Base-by-base conservation (phyloP, 2,113 vertebrate genomes). In the Condylura cristata region DNA sequence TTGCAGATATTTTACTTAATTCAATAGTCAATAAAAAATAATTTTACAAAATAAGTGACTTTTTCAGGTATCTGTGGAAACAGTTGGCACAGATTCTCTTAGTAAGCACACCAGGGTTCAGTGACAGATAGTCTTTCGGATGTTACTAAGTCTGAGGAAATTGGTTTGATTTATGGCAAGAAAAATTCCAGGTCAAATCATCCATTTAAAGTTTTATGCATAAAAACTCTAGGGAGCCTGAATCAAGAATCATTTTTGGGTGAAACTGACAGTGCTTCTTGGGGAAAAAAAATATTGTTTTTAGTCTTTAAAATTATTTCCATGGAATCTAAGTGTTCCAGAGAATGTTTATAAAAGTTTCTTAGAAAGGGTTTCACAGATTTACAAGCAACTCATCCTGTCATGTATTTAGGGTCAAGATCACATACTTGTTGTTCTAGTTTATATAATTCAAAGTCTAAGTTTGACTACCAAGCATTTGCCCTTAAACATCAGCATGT, bases 1-100 rank as follows among this genome's bases (percentile, higher is more conserved):
- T 92, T 86, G 89, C 86, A 70, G 6, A 48, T 91, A 48, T 68
- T 90, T 93, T 81, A 75, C 20, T 76, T 89, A 92, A 95, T 39
- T 95, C 60, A 93, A 17, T n/a, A 90, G n/a, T 81, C 37, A 76
- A 61, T 68, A 75, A 61, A 6, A 94, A 91, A 80, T 93, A 79
- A 93, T 81, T 91, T 78, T 74, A 78, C n/a, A 88, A 90, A 93
- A 39, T 44, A 17, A 82, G 56, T n/a, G 41, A 68, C 16, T 72
- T 94, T 94, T 87, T 90, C 13, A 76, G 56, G 24, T 84, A 85
- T 24, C 53, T 17, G 13, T 58, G 48, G 37, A 92, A 90, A 88
- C n/a, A 85, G 72, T 87, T 87, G 75, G 65, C 84, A 76, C 84
- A 80, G 58, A 65, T 71, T 71, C 34, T 84, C 41, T 60, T 93